Evolutionary conservation across 1,140 invertebrate species (phyloP), one percentile per base, ranked within the genome.

Genomic region (Scaptomyza pallida): DNA sequence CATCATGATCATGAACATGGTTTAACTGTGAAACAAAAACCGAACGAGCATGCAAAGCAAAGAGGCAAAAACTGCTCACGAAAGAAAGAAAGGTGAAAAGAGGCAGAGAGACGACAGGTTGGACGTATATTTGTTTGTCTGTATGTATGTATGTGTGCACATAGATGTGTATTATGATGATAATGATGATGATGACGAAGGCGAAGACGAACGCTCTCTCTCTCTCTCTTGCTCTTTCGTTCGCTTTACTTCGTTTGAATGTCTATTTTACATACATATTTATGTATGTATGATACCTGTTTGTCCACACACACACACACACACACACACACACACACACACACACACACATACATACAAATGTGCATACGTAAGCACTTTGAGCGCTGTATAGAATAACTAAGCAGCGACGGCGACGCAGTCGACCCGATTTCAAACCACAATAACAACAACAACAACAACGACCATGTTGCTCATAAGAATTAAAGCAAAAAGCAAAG

Each of bases 31-130:
- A 70, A 59, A 62, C 62, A 35, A 48, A 37, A 68, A n/a, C n/a
- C 52, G 57, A 73, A 64, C 33, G 45, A 82, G 47, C 68, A 45
- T 44, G 52, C 52, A 57, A 57, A 59, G 80, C 72, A 51, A 64
- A 78, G 75, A 17, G 35, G 23, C 26, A 21, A 21, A 16, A 37
- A 17, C 23, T 15, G 23, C 54, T 26, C 23, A 26, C 41, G 26
- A 52, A 9, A 63, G 55, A 78, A 85, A 73, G 72, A 80, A 86
- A 83, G 76, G 80, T 80, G 80, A 83, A 83, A 86, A 86, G 81
- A 83, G 72, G 72, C 81, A 76, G 72, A 71, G 68, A 65, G 37
- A 57, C 65, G 59, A 52, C 60, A 64, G 51, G 35, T 64, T 63
- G 45, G 21, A 15, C 10, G 21, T 64, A 30, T 30, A 2, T 30